Base-by-base conservation (phyloP, 1,140 invertebrate genomes). In the Plodia interpunctella region DNA sequence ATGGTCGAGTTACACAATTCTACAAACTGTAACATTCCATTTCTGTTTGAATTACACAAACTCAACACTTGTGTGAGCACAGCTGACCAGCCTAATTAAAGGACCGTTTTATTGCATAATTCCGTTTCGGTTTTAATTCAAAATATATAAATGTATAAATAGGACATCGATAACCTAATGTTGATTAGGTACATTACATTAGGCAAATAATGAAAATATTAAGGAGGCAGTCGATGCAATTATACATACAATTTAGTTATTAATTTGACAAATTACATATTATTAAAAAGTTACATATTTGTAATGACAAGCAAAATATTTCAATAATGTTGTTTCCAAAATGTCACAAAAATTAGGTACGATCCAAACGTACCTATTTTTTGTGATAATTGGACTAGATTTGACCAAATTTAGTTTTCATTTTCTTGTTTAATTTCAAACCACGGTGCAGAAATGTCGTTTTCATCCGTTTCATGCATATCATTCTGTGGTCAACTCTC, bases 401-500 rank as follows among this genome's bases (percentile, higher is more conserved):
- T 15, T 44, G 5, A n/a, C n/a, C n/a, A n/a, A n/a, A n/a, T n/a
- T n/a, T n/a, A n/a, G n/a, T n/a, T n/a, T n/a, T n/a, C n/a, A n/a
- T n/a, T n/a, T n/a, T n/a, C n/a, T n/a, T n/a, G n/a, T n/a, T n/a
- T n/a, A n/a, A n/a, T n/a, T n/a, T n/a, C n/a, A 44, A 44, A 44
- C 38, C 38, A 15, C 38, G 38, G 13, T 2, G 10, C 9, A 0
- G 32, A 35, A 35, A 3, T 13, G 13, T 17, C 38, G 15, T 44
- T 44, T 44, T 44, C 38, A 44, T 44, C 0, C 38, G 15, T 44
- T 44, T 44, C 38, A 44, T 15, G 38, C 38, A 44, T 44, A 44
- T 44, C 38, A 44, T 44, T 44, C 15, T 44, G 38, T 44, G 38
- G 38, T 44, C 15, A 44, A 17, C 38, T 44, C 38, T 44, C 38